phyloP scores from a whole-genome alignment of 64 coral and sea anemone species.

The Pocillopora verrucosa region DNA sequence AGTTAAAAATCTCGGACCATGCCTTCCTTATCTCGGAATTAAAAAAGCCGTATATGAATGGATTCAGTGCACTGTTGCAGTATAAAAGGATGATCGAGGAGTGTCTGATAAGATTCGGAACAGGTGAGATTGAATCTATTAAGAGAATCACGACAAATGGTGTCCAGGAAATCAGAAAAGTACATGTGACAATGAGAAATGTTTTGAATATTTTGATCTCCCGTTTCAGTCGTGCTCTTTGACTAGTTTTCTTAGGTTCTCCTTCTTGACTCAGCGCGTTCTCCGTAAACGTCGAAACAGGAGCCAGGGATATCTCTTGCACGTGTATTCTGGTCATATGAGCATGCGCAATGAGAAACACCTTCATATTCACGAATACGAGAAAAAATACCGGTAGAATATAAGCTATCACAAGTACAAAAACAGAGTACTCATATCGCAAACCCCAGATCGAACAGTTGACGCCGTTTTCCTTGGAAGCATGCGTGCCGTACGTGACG shows the following conservation, averaged over 20 bases:
- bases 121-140: not conserved
- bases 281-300: not conserved
- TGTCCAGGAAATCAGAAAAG: conserved; percentile 59
- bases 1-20: not conserved
- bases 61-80: conserved; percentile 71
- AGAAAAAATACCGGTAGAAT: conserved; percentile 43
- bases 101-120: conserved; percentile 8
- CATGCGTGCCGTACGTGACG: conserved; percentile 4
- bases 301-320: conserved; percentile 8
- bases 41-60: conserved; percentile 64
- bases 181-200: conserved; percentile 58
- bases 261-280: not conserved
- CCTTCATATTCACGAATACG: conserved; percentile 44
- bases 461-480: not conserved
- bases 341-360: conserved; percentile 29
- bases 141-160: conserved; percentile 49
- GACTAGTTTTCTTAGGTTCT: not conserved
- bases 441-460: conserved; percentile 39
- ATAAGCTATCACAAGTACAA: conserved; percentile 1
- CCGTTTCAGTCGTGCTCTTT: conserved; percentile 36
- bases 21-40: conserved; percentile 56
- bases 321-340: conserved; percentile 48
- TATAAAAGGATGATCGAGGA: conserved; percentile 58
- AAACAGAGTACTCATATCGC: conserved; percentile 12
- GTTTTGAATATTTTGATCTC: conserved; percentile 79